Percentiles rank a stretch among this genome's conserved stretches.
Evolutionary conservation across 2,888 invertebrate species (phyloP).

Genomic region (Furcula furcula): DNA sequence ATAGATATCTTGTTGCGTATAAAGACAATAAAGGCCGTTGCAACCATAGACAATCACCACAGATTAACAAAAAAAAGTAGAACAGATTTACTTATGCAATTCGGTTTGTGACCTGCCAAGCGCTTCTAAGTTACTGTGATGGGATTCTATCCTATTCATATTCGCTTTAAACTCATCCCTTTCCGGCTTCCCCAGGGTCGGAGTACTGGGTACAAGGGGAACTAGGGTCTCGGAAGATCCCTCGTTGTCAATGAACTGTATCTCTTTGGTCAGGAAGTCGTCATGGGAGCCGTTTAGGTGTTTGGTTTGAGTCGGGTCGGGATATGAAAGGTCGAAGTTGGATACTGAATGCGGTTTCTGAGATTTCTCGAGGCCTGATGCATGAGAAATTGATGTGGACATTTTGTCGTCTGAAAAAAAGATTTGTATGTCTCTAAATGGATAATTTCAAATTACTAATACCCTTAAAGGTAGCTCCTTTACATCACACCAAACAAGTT

Average conservation of each 20-base stretch:
- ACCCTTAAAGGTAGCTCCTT: too few relatives aligned
- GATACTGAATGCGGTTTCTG: slow-evolving; percentile 46
- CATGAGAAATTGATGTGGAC: slow-evolving; percentile 51
- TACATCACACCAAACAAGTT: too few relatives aligned
- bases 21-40: too few relatives aligned
- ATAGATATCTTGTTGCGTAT: too few relatives aligned
- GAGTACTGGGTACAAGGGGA: slow-evolving; percentile 19
- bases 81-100: slow-evolving; percentile 18
- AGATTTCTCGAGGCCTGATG: slow-evolving; percentile 52
- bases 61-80: not conserved
- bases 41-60: too few relatives aligned
- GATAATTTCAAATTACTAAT: too few relatives aligned
- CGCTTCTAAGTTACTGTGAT: slow-evolving; percentile 64
- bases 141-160: slow-evolving; percentile 75
- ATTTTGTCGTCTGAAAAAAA: slow-evolving; percentile 43
- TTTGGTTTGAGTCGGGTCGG: slow-evolving; percentile 26
- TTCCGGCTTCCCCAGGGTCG: slow-evolving; percentile 31
- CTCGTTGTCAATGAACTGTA: slow-evolving; percentile 40
- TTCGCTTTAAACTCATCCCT: slow-evolving; percentile 69
- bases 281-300: slow-evolving; percentile 58
- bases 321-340: slow-evolving; percentile 55
- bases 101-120: slow-evolving; percentile 44
- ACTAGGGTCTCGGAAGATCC: slow-evolving; percentile 40
- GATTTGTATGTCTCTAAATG: too few relatives aligned
- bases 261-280: slow-evolving; percentile 56